These are phyloP conservation scores for Rambutsinella grinnellia DNA, from an alignment of 2,888 invertebrate species.

Conservation along the genomic window DNA sequence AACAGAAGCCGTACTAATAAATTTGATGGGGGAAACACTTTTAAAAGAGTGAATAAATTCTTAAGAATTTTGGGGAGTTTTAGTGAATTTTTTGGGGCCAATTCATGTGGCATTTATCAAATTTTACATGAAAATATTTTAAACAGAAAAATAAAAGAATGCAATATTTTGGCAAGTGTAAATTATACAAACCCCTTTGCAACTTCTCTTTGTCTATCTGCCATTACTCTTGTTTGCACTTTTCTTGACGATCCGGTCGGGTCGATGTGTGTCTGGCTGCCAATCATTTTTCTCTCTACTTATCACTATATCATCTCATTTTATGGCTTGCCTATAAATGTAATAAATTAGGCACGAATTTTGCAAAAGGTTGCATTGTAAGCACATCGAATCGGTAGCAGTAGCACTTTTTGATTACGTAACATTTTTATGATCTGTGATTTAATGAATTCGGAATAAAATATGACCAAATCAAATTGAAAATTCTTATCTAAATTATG, in stretches of 20 bases:
- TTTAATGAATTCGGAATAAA: slow-evolving; percentile 43
- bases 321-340: slow-evolving; percentile 13
- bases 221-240: slow-evolving; percentile 53
- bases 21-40: neutral
- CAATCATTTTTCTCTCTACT: slow-evolving; percentile 32
- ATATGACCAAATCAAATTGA: slow-evolving; percentile 46
- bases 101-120: slow-evolving; percentile 39
- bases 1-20: neutral
- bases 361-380: slow-evolving; percentile 19
- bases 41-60: neutral
- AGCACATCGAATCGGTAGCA: slow-evolving; percentile 23
- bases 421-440: slow-evolving; percentile 35
- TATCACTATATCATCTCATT: slow-evolving; percentile 16
- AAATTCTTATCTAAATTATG: slow-evolving; percentile 40
- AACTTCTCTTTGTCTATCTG: slow-evolving; percentile 41
- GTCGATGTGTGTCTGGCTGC: slow-evolving; percentile 32
- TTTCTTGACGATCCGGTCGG: slow-evolving; percentile 33
- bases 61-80: neutral
- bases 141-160: neutral
- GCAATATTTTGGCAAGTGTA: slow-evolving; percentile 8
- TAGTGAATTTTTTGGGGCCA: neutral
- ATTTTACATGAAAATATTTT: neutral
- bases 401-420: neutral
- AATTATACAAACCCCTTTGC: slow-evolving; percentile 30
- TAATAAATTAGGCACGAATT: slow-evolving; percentile 25